Evolutionary conservation across 2,888 invertebrate species (phyloP), one percentile per base, ranked within the genome.

Genomic region (Leptogaster cylindrica): DNA sequence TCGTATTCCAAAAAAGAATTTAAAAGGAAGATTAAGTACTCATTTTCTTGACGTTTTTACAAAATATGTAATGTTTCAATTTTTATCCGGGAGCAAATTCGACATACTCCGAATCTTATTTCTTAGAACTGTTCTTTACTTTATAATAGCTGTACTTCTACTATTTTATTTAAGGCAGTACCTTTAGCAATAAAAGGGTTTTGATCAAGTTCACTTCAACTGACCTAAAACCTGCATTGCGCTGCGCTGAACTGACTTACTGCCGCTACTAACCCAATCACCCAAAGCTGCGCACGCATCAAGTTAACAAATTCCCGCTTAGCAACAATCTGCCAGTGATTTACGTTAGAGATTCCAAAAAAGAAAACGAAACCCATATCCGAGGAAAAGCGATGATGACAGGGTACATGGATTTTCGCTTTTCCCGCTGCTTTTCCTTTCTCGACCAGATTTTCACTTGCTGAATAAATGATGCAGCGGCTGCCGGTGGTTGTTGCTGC

Each of bases 341-440:
- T 61, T 18, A 44, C 44, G 61, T 27, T 61, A 61, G 61, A 61
- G 44, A 61, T 61, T 61, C 27, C 61, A 61, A 27, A 16, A 44
- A 27, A 44, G 44, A 61, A 61, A 61, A 28, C 44, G 44, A 61
- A 61, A 20, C 16, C 16, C 18, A 44, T 27, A 16, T 14, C 28
- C 5, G 31, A 12, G 2, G 10, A 23, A 25, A 18, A 7, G 51
- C 28, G 23, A 52, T 5, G 28, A 27, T 28, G 6, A 25, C 41
- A 7, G 16, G 28, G 23, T 18, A 36, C 39, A 41, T 16, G 31
- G 8, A 61, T 61, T 61, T 61, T 61, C 61, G 61, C 61, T 61
- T 61, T 61, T 61, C 31, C 44, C 31, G 44, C 28, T 41, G 58
- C 58, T 58, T 58, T 58, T 58, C 58, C 58, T 58, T 58, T 58